Evolutionary conservation across 1,140 invertebrate genomes (phyloP), one percentile per base, ranked within the genome.

Genomic region (Spodoptera frugiperda): DNA sequence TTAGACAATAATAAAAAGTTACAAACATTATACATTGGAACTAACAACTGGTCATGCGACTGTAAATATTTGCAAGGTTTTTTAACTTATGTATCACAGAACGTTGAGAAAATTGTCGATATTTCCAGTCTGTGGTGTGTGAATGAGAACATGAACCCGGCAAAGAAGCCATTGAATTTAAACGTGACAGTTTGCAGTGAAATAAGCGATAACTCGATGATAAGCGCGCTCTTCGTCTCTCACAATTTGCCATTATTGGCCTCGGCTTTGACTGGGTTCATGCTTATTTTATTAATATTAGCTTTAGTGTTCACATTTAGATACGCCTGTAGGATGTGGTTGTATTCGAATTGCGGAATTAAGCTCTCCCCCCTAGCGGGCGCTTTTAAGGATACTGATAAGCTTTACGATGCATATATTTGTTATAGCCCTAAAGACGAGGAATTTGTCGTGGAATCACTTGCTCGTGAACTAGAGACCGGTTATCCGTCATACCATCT

Each of bases 351-450:
- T 81, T 98, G 97, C 93, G 76, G 98, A 97, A 94, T 97, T 96
- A 97, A 97, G 84, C 96, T 97, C 4, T 96, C 96, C 4, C 96
- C 96, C 14, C 96, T 97, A 82, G 57, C 98, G 96, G 95, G 96
- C 77, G 95, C 96, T 78, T 95, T 95, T 89, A 95, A 96, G 84
- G 97, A 97, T 86, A 95, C 96, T 78, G 97, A 98, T 95, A 96
- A 97, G 85, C 96, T 98, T 74, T 98, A 98, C 89, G 98, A 99
- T 90, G 98, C 97, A 17, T 98, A 98, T 91, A 96, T 98, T 71
- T 97, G 97, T 55, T 98, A 98, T 93, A 98, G 97, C 82, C 96
- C 97, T 55, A 97, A 98, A 87, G 98, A 99, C 92, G 97, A 98
- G 89, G 96, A 96, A 57, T 98, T 98, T 90, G 97, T 98, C 15